Evolutionary conservation across 2,113 vertebrate genomes (phyloP).

Genomic region (Carollia perspicillata): DNA sequence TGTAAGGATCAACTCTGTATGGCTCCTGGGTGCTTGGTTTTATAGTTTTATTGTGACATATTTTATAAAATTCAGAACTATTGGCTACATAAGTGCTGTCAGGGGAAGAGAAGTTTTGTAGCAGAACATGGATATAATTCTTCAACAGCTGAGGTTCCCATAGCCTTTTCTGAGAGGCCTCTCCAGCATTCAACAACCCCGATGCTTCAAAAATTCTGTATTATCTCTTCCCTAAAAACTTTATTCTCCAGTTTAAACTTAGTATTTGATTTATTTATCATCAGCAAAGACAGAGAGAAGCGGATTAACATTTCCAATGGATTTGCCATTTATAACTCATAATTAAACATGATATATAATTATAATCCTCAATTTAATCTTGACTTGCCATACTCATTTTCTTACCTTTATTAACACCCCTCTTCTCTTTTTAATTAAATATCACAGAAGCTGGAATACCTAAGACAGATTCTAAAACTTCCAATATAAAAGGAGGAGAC

Average conservation of each 20-base stretch:
- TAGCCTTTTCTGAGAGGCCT: neutral
- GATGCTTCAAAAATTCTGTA: neutral
- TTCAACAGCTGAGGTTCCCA: neutral
- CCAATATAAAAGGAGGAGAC: neutral
- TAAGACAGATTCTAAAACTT: neutral
- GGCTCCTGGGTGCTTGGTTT: neutral
- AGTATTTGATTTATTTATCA: neutral
- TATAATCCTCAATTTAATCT: neutral
- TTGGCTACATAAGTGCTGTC: neutral
- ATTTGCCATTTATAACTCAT: neutral
- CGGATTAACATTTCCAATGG: neutral
- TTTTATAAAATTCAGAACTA: neutral
- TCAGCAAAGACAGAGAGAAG: neutral
- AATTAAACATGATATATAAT: slow-evolving; percentile 1
- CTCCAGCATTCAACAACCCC: neutral
- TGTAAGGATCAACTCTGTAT: slow-evolving; percentile 17
- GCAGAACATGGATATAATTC: slow-evolving; percentile 10
- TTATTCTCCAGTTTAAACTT: slow-evolving; percentile 4
- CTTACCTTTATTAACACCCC: neutral
- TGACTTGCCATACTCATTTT: neutral
- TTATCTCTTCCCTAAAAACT: neutral
- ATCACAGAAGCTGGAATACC: neutral
- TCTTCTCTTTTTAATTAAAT: neutral
- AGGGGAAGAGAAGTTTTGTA: neutral
- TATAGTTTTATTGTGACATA: slow-evolving; percentile 38